Conservation (phyloP, 1,140 invertebrate species). For the Papilio helenus region DNA sequence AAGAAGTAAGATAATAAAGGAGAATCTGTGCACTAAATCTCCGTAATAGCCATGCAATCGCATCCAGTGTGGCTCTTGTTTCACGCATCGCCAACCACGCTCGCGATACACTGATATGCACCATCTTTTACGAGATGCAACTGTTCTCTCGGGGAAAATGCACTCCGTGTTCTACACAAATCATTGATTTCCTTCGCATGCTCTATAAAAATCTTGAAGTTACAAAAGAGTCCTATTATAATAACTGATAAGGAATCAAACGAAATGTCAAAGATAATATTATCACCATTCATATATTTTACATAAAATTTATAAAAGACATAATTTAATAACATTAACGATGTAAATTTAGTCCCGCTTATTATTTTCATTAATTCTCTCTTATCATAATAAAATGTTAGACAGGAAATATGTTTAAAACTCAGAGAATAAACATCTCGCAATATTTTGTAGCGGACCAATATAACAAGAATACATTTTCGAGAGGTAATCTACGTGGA, state of each 20-base stretch:
- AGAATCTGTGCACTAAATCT: slow-evolving; percentile 71
- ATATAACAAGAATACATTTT: slow-evolving; percentile 39
- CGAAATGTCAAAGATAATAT: neutral
- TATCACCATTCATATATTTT: neutral
- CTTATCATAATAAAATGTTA: slow-evolving; percentile 1
- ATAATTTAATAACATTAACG: neutral
- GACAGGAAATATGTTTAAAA: slow-evolving; percentile 9
- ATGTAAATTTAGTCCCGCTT: neutral
- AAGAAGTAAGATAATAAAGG: slow-evolving; percentile 59
- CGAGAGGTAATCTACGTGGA: slow-evolving; percentile 37
- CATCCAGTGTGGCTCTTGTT: slow-evolving; percentile 67
- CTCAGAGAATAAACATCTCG: slow-evolving; percentile 23
- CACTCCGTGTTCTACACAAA: neutral
- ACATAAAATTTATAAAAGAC: neutral
- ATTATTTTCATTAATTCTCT: neutral
- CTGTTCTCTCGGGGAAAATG: slow-evolving; percentile 41
- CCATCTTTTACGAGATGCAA: slow-evolving; percentile 32
- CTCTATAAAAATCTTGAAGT: neutral
- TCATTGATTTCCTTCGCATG: slow-evolving; percentile 14
- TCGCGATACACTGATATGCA: slow-evolving; percentile 57
- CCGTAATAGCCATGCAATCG: slow-evolving; percentile 66
- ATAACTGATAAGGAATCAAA: neutral
- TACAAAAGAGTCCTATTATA: neutral
- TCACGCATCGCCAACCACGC: slow-evolving; percentile 66
- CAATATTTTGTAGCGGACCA: slow-evolving; percentile 28